A percentile compares a stretch with the other conserved stretches of the same genome.
Evolutionary conservation across 2,113 vertebrate species (phyloP).

Genomic region (Leiothrix lutea): DNA sequence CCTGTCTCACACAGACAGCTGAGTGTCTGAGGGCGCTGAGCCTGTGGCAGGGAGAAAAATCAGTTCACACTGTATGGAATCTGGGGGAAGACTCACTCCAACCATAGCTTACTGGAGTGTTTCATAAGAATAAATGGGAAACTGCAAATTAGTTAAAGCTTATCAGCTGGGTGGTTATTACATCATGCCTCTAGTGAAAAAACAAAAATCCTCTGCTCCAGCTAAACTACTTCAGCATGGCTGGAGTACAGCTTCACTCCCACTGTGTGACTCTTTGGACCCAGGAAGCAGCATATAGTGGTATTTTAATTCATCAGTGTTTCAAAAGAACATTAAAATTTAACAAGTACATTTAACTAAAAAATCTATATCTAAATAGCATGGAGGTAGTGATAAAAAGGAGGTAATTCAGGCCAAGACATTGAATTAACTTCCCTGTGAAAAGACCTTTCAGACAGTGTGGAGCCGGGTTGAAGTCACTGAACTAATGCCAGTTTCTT

Average conservation of each 20-base stretch:
- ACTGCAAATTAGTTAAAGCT: background rate
- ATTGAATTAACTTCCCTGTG: slow-evolving; percentile 35
- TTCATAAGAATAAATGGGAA: background rate
- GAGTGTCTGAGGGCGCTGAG: background rate
- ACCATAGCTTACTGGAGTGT: background rate
- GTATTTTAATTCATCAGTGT: slow-evolving; percentile 30
- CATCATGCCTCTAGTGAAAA: background rate
- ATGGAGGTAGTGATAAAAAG: slow-evolving; percentile 49
- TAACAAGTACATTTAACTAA: slow-evolving; percentile 57
- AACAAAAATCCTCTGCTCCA: background rate
- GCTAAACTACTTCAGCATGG: background rate
- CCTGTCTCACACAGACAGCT: background rate
- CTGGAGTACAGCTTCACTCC: background rate
- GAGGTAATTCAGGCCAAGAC: slow-evolving; percentile 45
- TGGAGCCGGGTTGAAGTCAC: background rate
- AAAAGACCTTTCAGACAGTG: slow-evolving; percentile 10
- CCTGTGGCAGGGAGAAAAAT: background rate
- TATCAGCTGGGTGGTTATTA: background rate
- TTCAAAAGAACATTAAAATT: slow-evolving; percentile 61
- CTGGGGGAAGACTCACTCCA: background rate
- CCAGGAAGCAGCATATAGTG: background rate
- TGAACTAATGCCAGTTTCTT: slow-evolving; percentile 1
- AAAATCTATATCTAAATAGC: slow-evolving; percentile 52
- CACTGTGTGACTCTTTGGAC: background rate
- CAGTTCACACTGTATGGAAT: background rate